Percentiles rank a stretch among this genome's conserved stretches.
phyloP scores from a whole-genome alignment of 92 coral and sea anemone species.

The Parazoanthus swiftii region DNA sequence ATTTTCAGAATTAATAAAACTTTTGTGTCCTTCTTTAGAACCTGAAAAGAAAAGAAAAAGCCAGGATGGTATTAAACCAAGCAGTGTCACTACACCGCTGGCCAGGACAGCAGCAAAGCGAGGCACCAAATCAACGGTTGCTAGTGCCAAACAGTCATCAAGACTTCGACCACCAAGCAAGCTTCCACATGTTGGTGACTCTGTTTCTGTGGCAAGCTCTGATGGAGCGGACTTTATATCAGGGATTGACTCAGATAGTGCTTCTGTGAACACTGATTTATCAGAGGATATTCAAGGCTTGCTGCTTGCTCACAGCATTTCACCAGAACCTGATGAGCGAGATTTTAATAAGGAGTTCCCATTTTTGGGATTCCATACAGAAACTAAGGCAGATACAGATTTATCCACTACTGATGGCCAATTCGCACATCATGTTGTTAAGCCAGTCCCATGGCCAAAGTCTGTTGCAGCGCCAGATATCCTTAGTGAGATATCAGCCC shows the following conservation, averaged over 20 bases:
- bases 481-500: constrained; percentile 77
- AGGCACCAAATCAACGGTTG: constrained; percentile 2
- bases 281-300: constrained; percentile 55
- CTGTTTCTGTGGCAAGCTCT: constrained; percentile 47
- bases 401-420: constrained; percentile 12
- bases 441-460: constrained; percentile 19
- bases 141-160: constrained; percentile 35
- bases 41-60: constrained; percentile 37
- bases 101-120: constrained; percentile 29
- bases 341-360: constrained; percentile 41
- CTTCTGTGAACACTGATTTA: constrained; percentile 50
- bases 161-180: constrained; percentile 46
- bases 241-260: constrained; percentile 59
- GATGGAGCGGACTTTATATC: constrained; percentile 48
- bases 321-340: constrained; percentile 47
- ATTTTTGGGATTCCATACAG: constrained; percentile 19
- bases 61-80: constrained; percentile 14
- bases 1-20: not conserved
- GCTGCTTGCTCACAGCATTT: constrained; percentile 39
- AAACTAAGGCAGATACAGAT: not conserved
- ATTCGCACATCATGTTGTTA: not conserved
- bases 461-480: constrained; percentile 76
- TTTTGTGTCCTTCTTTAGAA: constrained; percentile 38
- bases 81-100: constrained; percentile 26
- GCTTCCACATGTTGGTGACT: constrained; percentile 43